Percentiles rank a stretch among this genome's conserved stretches.
Conservation (phyloP, 2,113 vertebrate species). For the Agapornis roseicollis region DNA sequence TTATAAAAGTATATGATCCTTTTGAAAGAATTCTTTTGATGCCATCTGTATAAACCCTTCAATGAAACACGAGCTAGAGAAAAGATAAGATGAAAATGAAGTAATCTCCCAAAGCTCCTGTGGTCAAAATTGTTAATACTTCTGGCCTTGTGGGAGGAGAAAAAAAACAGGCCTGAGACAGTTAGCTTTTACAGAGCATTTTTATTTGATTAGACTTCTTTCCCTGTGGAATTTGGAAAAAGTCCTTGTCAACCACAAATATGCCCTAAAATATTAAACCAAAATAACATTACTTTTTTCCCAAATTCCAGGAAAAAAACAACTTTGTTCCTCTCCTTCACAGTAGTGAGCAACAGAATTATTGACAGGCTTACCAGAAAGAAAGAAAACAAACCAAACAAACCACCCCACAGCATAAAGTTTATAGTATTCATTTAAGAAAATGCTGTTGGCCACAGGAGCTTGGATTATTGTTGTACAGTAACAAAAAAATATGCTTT, state of each 20-base stretch:
- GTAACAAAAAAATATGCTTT: slow-evolving; percentile 42
- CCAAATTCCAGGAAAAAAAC: neutral
- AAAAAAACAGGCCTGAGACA: neutral
- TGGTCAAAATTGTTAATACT: neutral
- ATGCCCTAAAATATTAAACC: neutral
- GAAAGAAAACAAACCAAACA: neutral
- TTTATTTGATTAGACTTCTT: neutral
- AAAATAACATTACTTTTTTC: neutral
- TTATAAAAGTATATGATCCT: neutral
- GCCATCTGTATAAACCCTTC: neutral
- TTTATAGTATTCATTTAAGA: neutral
- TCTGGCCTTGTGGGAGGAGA: neutral
- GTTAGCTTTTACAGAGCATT: neutral
- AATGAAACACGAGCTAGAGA: neutral
- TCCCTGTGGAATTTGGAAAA: neutral
- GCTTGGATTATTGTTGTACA: neutral
- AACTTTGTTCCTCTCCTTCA: neutral
- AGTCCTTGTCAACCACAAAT: neutral
- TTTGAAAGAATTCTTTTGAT: neutral
- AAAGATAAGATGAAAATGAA: neutral
- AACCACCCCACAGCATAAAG: neutral
- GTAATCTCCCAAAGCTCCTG: neutral
- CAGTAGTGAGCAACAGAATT: neutral
- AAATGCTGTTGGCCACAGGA: neutral
- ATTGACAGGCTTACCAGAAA: neutral